These are phyloP conservation scores for Pelecanoides urinatrix DNA, from an alignment of 2,113 vertebrate species.

Conservation along the genomic window DNA sequence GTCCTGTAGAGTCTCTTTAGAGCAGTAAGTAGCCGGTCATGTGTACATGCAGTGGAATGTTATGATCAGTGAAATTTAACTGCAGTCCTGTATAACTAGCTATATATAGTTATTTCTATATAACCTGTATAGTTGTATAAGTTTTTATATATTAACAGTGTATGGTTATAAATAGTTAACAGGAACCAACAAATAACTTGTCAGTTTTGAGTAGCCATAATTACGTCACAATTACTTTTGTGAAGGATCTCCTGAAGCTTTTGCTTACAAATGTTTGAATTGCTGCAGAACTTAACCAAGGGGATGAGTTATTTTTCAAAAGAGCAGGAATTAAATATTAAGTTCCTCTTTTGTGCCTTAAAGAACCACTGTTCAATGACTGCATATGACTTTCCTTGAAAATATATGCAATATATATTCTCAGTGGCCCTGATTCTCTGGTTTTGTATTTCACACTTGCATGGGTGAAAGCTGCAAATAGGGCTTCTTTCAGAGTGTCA, in stretches of 20 bases:
- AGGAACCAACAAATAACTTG: background rate
- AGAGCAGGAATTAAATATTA: background rate
- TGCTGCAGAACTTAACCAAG: background rate
- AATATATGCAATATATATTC: background rate
- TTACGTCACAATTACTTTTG: background rate
- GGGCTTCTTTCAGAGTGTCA: background rate
- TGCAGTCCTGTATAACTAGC: background rate
- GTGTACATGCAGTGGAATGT: background rate
- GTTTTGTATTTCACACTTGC: background rate
- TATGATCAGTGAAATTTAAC: background rate
- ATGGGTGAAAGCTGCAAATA: background rate
- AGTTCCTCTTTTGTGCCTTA: background rate
- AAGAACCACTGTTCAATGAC: background rate
- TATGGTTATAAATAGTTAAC: background rate
- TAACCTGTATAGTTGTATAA: background rate
- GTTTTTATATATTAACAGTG: background rate
- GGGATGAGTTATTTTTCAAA: background rate
- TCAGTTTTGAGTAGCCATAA: background rate
- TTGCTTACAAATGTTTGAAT: background rate
- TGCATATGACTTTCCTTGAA: background rate
- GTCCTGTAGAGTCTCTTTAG: background rate
- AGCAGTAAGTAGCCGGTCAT: background rate
- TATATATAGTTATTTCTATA: background rate
- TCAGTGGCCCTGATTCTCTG: background rate
- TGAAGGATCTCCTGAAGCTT: background rate